A percentile compares a stretch with the other conserved stretches of the same genome.
Conservation (phyloP, 2,113 vertebrate species). For the Ceuthmochares aereus region DNA sequence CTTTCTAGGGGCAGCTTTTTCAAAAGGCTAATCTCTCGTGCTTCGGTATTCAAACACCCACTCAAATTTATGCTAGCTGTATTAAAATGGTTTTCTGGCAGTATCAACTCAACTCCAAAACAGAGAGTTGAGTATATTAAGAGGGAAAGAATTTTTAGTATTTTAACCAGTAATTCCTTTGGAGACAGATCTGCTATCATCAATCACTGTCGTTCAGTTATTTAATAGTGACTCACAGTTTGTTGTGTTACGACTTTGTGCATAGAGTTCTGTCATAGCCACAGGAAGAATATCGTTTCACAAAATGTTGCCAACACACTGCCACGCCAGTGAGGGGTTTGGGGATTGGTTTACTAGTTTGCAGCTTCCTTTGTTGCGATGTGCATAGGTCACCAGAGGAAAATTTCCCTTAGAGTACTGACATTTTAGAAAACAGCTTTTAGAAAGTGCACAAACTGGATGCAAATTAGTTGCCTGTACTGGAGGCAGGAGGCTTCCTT, state of each 20-base stretch:
- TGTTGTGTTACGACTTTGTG: neutral
- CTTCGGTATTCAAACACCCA: neutral
- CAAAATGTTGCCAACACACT: neutral
- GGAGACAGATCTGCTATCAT: slow-evolving; percentile 8
- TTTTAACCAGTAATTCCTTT: slow-evolving; percentile 3
- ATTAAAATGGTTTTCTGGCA: slow-evolving; percentile 39
- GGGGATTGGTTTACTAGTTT: neutral
- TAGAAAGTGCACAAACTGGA: neutral
- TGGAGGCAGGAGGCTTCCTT: neutral
- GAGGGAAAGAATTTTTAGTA: slow-evolving; percentile 35
- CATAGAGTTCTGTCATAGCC: neutral
- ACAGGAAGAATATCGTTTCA: neutral
- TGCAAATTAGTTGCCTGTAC: neutral
- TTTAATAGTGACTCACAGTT: neutral
- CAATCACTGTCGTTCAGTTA: neutral
- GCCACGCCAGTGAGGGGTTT: neutral
- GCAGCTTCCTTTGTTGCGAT: neutral
- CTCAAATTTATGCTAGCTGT: slow-evolving; percentile 1
- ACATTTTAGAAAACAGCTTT: neutral
- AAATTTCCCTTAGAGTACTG: neutral
- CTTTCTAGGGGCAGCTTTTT: neutral
- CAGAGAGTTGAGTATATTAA: neutral
- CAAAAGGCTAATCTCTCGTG: neutral
- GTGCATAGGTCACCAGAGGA: neutral
- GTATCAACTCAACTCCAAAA: neutral